Evolutionary conservation across 2,888 invertebrate genomes (phyloP).

Genomic region (Yponomeuta malinellus): DNA sequence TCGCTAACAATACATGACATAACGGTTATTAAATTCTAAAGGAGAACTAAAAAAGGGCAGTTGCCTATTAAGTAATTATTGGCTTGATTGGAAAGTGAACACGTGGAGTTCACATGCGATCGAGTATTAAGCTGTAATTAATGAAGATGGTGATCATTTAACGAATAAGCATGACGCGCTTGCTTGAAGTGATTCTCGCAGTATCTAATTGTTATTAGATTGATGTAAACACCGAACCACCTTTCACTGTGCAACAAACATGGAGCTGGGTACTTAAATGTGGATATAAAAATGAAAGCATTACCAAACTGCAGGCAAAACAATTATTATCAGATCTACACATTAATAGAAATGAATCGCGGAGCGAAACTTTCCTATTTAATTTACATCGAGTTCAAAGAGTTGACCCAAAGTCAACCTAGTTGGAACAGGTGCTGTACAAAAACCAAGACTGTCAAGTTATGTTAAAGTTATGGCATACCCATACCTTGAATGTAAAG

Average conservation of each 20-base stretch:
- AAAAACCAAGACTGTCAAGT: not conserved
- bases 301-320: not conserved
- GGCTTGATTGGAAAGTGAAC: slow-evolving; percentile 18
- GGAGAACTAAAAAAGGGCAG: slow-evolving; percentile 39
- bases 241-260: slow-evolving; percentile 6
- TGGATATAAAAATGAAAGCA: not conserved
- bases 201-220: not conserved
- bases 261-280: not conserved
- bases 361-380: not conserved
- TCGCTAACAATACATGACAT: slow-evolving; percentile 9
- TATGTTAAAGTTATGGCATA: not conserved
- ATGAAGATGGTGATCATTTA: slow-evolving; percentile 4
- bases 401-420: not conserved
- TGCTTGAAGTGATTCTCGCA: not conserved
- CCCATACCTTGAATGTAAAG: not conserved
- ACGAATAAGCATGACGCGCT: slow-evolving; percentile 1
- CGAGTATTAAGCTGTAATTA: slow-evolving; percentile 18
- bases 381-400: not conserved
- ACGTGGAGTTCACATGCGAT: slow-evolving; percentile 36
- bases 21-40: slow-evolving; percentile 3
- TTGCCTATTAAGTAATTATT: slow-evolving; percentile 21
- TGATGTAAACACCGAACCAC: slow-evolving; percentile 5
- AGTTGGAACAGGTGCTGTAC: not conserved
- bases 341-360: not conserved
- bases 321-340: not conserved